phyloP scores from a whole-genome alignment of 2,888 invertebrate species.

The Drosophila leonis region DNA sequence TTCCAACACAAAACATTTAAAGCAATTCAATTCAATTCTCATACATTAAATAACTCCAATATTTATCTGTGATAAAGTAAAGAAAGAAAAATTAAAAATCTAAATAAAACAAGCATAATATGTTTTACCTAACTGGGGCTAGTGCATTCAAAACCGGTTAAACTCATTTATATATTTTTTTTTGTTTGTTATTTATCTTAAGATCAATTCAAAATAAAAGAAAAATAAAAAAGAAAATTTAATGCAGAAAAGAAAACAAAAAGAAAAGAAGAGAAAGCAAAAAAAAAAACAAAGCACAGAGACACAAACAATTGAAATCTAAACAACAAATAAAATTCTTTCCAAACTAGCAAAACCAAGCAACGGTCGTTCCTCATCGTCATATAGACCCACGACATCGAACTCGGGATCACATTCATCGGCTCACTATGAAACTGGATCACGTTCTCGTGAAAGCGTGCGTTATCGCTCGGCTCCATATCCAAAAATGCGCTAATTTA shows the following conservation, averaged over 20 bases:
- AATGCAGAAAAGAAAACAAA: conserved; percentile 47
- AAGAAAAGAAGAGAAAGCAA: conserved; percentile 19
- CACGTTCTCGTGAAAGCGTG: conserved; percentile 85
- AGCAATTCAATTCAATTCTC: conserved; percentile 36
- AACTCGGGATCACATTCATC: conserved; percentile 85
- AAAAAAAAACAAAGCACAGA: conserved; percentile 47
- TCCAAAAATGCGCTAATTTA: conserved; percentile 84
- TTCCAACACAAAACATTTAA: conserved; percentile 47
- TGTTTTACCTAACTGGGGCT: conserved; percentile 60
- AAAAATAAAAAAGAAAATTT: conserved; percentile 34
- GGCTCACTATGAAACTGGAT: conserved; percentile 85
- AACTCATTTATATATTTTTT: conserved; percentile 49
- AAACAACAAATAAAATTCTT: conserved; percentile 81
- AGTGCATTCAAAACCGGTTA: conserved; percentile 80
- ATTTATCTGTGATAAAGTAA: conserved; percentile 52
- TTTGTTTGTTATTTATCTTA: conserved; percentile 53
- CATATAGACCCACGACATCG: conserved; percentile 84
- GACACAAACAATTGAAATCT: conserved; percentile 67
- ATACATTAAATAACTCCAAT: conserved; percentile 39
- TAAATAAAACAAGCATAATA: conserved; percentile 13
- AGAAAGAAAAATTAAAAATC: conserved; percentile 14
- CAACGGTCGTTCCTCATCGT: conserved; percentile 85
- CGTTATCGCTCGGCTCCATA: conserved; percentile 85
- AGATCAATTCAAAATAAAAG: conserved; percentile 42
- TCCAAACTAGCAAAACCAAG: conserved; percentile 85